Evolutionary conservation across 2,888 invertebrate genomes (phyloP), one percentile per base, ranked within the genome.

Genomic region (Polyploca ridens): DNA sequence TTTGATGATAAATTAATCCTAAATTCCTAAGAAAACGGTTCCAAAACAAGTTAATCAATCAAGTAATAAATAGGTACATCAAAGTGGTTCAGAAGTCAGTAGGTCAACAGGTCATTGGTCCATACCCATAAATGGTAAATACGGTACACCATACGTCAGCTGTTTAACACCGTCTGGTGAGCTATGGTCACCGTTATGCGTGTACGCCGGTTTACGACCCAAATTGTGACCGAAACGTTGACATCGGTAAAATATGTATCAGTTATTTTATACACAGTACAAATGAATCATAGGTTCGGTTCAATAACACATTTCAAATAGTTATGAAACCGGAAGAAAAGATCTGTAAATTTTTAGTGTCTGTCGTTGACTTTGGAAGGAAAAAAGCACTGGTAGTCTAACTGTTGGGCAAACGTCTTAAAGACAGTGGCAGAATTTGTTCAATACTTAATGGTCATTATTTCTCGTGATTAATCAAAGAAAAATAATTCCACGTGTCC

Each of bases 91-190:
- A 19, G 10, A 54, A 19, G 19, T 54, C 41, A 61, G 61, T 61
- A 61, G 61, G 61, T 61, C 44, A 61, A 19, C 41, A 27, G 35
- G 61, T 27, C 61, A 14, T 41, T 19, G 14, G 27, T 27, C 54
- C 19, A 41, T 35, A 41, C 19, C 14, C 41, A 41, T 61, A 61
- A 44, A 44, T 41, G 61, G 49, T 60, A 16, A 49, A 46, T 38
- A 35, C 38, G 19, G 59, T 63, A 64, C 67, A 64, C 64, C 63
- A 54, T 63, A 65, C 66, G 65, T 69, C 71, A 68, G 65, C 58
- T 65, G 38, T 54, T 69, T 65, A 65, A 46, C 66, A 70, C 66
- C 19, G 67, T 62, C 62, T 62, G 58, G 14, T 35, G 44, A 54
- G 54, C 54, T 54, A 41, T 19, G 41, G 41, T 19, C 59, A 69